phyloP scores from a whole-genome alignment of 2,113 vertebrate genomes.

The Pterocles burchelli region DNA sequence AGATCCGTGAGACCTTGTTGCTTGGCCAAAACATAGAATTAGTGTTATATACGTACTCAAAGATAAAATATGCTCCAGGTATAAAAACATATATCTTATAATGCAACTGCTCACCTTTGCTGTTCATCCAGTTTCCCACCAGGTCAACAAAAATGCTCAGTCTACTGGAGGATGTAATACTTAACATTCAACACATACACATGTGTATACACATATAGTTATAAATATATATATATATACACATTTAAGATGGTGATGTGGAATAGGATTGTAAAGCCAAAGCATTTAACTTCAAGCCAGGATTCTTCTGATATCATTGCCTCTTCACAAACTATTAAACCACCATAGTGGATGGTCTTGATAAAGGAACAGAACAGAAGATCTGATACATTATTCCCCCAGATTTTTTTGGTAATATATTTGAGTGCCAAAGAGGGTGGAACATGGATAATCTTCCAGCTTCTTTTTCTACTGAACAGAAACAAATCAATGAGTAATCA shows the following conservation, averaged over 20 bases:
- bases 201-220: fast-evolving
- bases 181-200: background rate
- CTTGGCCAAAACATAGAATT: background rate
- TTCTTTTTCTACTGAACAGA: background rate
- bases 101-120: fast-evolving
- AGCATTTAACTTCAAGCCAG: background rate
- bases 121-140: background rate
- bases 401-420: background rate
- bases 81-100: background rate
- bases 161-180: background rate
- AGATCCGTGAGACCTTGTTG: background rate
- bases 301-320: background rate
- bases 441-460: background rate
- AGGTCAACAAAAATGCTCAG: background rate
- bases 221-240: background rate
- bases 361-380: background rate
- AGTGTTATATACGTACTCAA: background rate
- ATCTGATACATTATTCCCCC: background rate
- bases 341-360: fast-evolving
- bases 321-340: background rate
- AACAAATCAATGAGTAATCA: background rate
- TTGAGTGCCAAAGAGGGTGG: background rate
- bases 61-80: background rate
- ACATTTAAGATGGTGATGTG: background rate
- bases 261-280: background rate